These are phyloP conservation scores for Paratrypauchen microcephalus DNA, from an alignment of 2,797 vertebrate species.

Conservation along the genomic window DNA sequence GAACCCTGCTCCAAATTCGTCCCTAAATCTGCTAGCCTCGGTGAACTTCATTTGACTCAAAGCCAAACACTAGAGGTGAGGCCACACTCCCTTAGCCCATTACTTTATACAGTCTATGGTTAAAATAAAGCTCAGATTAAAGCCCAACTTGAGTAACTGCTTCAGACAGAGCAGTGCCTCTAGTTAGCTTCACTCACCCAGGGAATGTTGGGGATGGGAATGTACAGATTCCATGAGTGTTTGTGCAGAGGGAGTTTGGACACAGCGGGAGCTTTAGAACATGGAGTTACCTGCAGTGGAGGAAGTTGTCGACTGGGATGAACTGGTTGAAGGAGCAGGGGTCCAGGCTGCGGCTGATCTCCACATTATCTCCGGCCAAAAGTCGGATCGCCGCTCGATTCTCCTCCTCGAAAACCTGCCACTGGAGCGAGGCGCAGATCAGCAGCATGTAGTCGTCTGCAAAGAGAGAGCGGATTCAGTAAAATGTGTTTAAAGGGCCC, in stretches of 20 bases:
- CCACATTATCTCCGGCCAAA: conserved; percentile 74
- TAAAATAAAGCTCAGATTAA: too few species aligned
- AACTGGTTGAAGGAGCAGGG: conserved; percentile 69
- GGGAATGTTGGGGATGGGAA: too few species aligned
- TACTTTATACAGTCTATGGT: too few species aligned
- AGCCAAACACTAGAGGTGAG: too few species aligned
- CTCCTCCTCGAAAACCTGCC: conserved; percentile 81
- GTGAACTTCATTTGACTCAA: too few species aligned
- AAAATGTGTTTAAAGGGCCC: too few species aligned
- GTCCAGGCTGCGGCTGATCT: conserved; percentile 76
- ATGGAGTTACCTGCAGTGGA: conserved; percentile 70
- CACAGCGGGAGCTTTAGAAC: not conserved
- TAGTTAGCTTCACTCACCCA: too few species aligned
- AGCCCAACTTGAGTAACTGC: too few species aligned
- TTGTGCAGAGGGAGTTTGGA: not conserved
- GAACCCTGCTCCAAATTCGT: too few species aligned
- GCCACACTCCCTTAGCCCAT: too few species aligned
- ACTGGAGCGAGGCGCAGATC: conserved; percentile 80
- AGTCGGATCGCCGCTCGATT: conserved; percentile 67
- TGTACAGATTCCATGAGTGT: not conserved
- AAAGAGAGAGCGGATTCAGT: not conserved
- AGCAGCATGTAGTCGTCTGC: conserved; percentile 80
- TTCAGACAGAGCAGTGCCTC: too few species aligned
- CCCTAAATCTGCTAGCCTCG: too few species aligned
- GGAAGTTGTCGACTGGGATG: conserved; percentile 73